Evolutionary conservation across 2,888 invertebrate species (phyloP), one percentile per base, ranked within the genome.

Genomic region (Bombylius discolor): DNA sequence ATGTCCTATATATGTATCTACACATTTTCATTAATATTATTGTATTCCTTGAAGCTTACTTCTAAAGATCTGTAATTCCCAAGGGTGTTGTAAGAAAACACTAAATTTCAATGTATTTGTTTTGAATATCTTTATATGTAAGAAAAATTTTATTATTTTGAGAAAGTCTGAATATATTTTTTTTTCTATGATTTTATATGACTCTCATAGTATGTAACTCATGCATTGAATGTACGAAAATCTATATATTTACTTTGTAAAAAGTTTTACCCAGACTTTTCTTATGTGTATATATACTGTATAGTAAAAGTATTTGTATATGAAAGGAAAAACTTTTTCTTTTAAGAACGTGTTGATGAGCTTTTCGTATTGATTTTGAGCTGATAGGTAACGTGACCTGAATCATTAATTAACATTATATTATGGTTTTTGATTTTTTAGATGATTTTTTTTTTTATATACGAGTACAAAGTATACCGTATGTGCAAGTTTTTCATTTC

Each of bases 291-390:
- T 42, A 42, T 39, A 50, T 42, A 49, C 49, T 49, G 13, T n/a
- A 44, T 23, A 23, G 23, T 23, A 23, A 23, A 23, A 23, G 23
- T 11, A 42, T 8, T 11, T 42, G 11, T 11, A 42, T 51, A 11
- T 11, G 12, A 46, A 46, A 55, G 39, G 47, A 50, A 55, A 55
- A 55, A 55, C 46, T 55, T 55, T 55, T 55, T 55, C 55, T 55
- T 59, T 60, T 62, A 59, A 62, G 62, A 60, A 62, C 63, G 63
- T 65, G 64, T 62, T 65, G 65, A 65, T 65, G 64, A 63, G 64
- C 63, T 64, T 60, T 64, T 59, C 63, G 67, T 71, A 71, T 71
- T 71, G 71, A 71, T 71, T 65, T 64, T 63, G 61, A 63, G 66
- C 66, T 65, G 64, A 65, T 67, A 62, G 64, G 61, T 63, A 65